These are phyloP conservation scores for Acleris holmiana DNA, from an alignment of 2,888 invertebrate species.

Conservation along the genomic window DNA sequence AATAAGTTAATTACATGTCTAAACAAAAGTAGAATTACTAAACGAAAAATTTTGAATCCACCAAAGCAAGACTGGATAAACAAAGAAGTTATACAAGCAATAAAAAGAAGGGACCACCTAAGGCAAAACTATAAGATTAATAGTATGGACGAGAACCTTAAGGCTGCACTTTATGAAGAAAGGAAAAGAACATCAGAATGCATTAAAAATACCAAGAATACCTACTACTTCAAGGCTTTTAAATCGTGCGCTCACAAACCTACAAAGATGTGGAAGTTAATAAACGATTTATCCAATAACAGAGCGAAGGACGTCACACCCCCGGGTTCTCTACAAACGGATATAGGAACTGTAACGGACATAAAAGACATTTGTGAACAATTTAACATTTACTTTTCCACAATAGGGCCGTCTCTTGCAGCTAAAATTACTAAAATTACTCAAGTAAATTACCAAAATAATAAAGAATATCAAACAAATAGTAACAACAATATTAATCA, in stretches of 20 bases:
- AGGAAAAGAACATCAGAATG: neutral
- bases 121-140: slow-evolving; percentile 36
- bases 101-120: too few species aligned
- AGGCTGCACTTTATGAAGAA: neutral
- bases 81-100: too few species aligned
- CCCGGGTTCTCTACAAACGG: neutral
- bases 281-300: neutral
- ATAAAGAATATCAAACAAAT: neutral
- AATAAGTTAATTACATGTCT: too few species aligned
- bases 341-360: neutral
- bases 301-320: neutral
- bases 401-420: neutral
- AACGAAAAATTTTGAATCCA: too few species aligned
- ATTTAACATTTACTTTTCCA: neutral
- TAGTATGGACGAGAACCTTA: too few species aligned
- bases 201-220: neutral
- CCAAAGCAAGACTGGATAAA: too few species aligned
- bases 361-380: slow-evolving; percentile 4
- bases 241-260: neutral
- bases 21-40: too few species aligned
- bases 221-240: neutral
- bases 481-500: neutral
- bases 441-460: neutral
- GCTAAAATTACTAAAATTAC: neutral
- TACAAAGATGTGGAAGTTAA: slow-evolving; percentile 2